Evolutionary conservation across 2,888 invertebrate species (phyloP), one percentile per base, ranked within the genome.

Genomic region (Ditula angustiorana): DNA sequence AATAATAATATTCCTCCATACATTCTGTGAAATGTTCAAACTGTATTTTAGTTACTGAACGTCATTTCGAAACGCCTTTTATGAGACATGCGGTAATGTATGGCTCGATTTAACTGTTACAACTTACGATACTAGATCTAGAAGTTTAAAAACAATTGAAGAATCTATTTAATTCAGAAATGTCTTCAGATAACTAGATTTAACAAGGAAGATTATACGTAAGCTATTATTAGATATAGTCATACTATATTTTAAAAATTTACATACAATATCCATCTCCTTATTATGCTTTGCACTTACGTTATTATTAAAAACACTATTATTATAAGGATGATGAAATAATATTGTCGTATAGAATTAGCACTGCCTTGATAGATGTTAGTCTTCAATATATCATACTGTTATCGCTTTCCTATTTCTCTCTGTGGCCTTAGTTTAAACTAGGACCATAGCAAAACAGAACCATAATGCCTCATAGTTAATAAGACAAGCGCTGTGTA

Each of bases 11-110:
- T 30, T 10, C 21, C n/a, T 10, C 5, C 2, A 13, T 13, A 10
- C 33, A 23, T 46, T 44, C 28, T 41, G 56, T 63, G 57, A 50
- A 26, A 52, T 63, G 57, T 44, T 49, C 63, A 35, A 57, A 4
- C 58, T 19, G 7, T 62, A 23, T 57, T 50, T 33, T 30, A 53
- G 19, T 44, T 7, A 44, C 23, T 35, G 10, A 26, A 23, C 23
- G 30, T 10, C 44, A 52, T 50, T 50, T 23, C 16, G 19, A 19
- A 24, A n/a, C 21, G 47, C 8, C 3, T 26, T 2, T n/a, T 5
- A 35, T 57, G 64, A 57, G 58, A 58, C 67, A 67, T 67, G 67
- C 67, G 63, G n/a, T n/a, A n/a, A 61, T 67, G 56, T 35, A 21
- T 30, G 61, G 33, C 19, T 55, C 21, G 47, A 52, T 30, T 24